Evolutionary conservation across 1,140 invertebrate species (phyloP).

Genomic region (Magallana angulata): DNA sequence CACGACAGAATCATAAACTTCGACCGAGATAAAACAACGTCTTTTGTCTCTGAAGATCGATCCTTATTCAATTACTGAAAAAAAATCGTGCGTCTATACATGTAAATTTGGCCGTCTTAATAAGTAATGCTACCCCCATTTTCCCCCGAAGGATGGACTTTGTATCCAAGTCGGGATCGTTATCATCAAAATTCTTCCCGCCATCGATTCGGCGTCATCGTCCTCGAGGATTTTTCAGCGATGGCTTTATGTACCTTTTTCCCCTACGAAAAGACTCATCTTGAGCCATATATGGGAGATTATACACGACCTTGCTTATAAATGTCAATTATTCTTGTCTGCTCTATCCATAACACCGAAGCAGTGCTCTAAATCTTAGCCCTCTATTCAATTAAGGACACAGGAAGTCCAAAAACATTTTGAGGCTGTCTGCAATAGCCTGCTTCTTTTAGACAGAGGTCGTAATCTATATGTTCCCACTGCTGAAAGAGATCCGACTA

Average conservation of each 20-base stretch:
- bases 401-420: neutral
- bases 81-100: neutral
- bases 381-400: constrained; percentile 21
- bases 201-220: neutral
- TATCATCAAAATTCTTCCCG: constrained; percentile 18
- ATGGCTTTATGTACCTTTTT: neutral
- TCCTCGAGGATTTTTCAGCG: neutral
- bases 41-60: neutral
- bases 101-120: constrained; percentile 26
- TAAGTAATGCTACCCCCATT: constrained; percentile 29
- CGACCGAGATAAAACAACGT: neutral
- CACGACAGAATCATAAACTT: no score
- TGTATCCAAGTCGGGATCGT: constrained; percentile 1
- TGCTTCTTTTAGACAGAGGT: neutral
- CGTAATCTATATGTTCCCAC: neutral
- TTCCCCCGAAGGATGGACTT: neutral
- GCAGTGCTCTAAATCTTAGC: constrained; percentile 16
- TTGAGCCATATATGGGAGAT: neutral
- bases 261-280: neutral
- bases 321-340: constrained; percentile 34
- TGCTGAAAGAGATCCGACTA: neutral
- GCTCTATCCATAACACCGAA: neutral
- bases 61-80: constrained; percentile 31
- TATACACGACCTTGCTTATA: constrained; percentile 31
- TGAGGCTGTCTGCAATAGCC: neutral